phyloP scores from a whole-genome alignment of 2,113 vertebrate genomes.

The Condylura cristata region DNA sequence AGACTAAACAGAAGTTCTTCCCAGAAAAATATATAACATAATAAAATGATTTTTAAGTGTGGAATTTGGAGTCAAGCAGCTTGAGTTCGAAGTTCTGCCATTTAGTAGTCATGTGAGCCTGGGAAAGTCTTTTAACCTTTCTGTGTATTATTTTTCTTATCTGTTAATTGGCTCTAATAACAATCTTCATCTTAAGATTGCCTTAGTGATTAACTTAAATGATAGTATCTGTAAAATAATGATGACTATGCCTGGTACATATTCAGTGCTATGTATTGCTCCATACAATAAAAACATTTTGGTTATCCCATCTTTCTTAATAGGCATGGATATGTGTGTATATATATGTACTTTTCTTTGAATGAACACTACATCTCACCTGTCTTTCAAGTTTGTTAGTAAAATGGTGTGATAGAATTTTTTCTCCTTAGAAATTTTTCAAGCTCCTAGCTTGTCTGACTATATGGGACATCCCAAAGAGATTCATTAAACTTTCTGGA shows the following conservation, averaged over 20 bases:
- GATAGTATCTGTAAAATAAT: neutral
- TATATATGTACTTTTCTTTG: neutral
- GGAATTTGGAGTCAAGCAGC: neutral
- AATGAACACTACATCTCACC: neutral
- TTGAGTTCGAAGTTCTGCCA: neutral
- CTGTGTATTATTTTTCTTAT: neutral
- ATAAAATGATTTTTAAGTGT: neutral
- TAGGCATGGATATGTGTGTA: neutral
- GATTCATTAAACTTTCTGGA: neutral
- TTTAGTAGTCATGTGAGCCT: neutral
- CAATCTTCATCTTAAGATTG: neutral
- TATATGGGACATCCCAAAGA: neutral
- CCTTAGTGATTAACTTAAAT: neutral
- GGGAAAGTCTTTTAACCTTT: neutral
- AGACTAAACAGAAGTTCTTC: neutral
- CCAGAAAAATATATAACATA: neutral
- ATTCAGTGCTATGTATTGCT: neutral
- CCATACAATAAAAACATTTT: neutral
- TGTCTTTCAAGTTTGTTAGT: neutral
- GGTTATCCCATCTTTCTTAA: neutral
- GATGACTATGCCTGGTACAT: neutral
- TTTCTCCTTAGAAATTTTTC: neutral
- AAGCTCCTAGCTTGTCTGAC: neutral
- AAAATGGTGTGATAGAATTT: neutral
- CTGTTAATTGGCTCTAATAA: neutral